Conservation (phyloP, 2,888 invertebrate species). For the Lasioglossum calceatum region DNA sequence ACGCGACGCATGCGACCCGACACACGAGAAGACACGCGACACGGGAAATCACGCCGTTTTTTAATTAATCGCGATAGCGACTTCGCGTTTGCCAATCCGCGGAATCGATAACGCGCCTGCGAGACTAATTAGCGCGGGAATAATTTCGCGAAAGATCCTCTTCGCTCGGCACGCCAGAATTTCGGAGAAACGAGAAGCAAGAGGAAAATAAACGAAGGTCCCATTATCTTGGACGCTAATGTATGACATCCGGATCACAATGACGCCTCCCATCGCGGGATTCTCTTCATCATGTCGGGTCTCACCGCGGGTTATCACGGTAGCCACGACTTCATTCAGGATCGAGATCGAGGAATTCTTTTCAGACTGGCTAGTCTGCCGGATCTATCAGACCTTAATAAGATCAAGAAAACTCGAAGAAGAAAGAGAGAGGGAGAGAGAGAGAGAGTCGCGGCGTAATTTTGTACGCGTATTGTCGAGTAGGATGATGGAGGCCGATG, state of each 20-base stretch:
- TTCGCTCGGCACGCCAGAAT: background rate
- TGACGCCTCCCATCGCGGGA: slow-evolving; percentile 70
- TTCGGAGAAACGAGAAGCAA: background rate
- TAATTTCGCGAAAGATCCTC: background rate
- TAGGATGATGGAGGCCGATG: slow-evolving; percentile 32
- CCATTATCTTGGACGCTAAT: slow-evolving; percentile 67
- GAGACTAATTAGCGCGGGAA: background rate
- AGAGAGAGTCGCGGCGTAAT: slow-evolving; percentile 55
- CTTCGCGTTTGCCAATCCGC: background rate
- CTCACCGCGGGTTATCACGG: slow-evolving; percentile 69
- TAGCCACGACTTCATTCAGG: slow-evolving; percentile 74
- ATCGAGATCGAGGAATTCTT: slow-evolving; percentile 73
- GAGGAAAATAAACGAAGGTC: background rate
- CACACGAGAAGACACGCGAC: slow-evolving; percentile 33
- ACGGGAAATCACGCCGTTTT: slow-evolving; percentile 32
- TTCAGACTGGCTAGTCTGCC: slow-evolving; percentile 49
- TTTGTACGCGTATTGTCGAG: slow-evolving; percentile 66
- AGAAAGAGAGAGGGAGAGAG: slow-evolving; percentile 8
- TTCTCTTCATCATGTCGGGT: slow-evolving; percentile 69
- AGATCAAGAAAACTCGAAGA: slow-evolving; percentile 46
- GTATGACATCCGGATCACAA: slow-evolving; percentile 74
- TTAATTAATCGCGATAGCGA: slow-evolving; percentile 35
- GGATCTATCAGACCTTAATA: slow-evolving; percentile 65
- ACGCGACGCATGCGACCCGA: slow-evolving; percentile 41
- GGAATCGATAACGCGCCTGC: slow-evolving; percentile 12